Evolutionary conservation across 2,113 vertebrate genomes (phyloP).

Genomic region (Romanogobio albipinnatus): DNA sequence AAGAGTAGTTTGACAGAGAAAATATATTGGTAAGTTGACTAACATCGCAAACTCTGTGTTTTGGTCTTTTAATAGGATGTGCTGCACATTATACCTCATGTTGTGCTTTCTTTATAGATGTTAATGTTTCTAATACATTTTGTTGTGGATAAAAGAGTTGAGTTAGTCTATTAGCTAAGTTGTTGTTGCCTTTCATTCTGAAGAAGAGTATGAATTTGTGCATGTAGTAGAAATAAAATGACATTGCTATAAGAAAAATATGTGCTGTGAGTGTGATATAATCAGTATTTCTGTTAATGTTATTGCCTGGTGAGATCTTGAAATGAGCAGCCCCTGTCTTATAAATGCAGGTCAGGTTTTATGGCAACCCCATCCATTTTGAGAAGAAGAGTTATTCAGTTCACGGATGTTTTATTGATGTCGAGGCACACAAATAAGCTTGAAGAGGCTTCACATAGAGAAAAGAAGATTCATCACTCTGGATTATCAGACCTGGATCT

Average conservation of each 20-base stretch:
- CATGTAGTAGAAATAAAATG: neutral
- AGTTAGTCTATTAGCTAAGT: neutral
- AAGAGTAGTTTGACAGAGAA: neutral
- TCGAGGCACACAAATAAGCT: neutral
- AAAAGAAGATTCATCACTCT: neutral
- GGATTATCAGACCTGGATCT: neutral
- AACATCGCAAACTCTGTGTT: neutral
- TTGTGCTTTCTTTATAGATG: neutral
- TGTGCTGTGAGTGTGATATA: neutral
- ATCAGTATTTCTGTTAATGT: neutral
- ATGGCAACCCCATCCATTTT: constrained; percentile 2
- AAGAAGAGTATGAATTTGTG: neutral
- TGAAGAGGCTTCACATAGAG: neutral
- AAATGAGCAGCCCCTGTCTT: neutral
- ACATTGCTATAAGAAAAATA: neutral
- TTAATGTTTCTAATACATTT: neutral
- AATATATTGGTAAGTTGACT: neutral
- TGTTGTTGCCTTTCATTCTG: neutral
- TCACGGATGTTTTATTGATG: constrained; percentile 38
- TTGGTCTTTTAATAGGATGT: too few species aligned
- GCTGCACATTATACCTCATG: too few species aligned
- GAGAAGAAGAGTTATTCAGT: constrained; percentile 24
- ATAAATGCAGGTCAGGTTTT: constrained; percentile 5
- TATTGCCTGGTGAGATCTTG: neutral
- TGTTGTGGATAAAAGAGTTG: neutral